Evolutionary conservation across 2,113 vertebrate species (phyloP).

Genomic region (Echinops telfairi): DNA sequence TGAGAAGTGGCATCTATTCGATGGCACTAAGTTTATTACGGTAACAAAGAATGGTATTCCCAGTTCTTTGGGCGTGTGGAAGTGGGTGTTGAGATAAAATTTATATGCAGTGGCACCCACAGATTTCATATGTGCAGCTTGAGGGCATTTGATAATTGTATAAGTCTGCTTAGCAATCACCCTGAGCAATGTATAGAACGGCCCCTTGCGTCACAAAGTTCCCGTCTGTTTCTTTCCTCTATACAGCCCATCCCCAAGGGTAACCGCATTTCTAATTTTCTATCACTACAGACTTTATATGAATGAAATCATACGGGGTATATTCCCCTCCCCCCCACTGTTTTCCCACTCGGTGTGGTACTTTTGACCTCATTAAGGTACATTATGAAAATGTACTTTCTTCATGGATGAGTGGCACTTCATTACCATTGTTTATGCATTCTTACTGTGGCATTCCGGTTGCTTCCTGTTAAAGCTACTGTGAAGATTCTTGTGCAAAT

Average conservation of each 20-base stretch:
- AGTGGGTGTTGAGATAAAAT: neutral
- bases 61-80: neutral
- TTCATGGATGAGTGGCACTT: neutral
- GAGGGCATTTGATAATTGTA: neutral
- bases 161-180: neutral
- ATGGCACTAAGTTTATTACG: neutral
- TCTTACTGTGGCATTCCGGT: neutral
- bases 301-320: neutral
- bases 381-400: neutral
- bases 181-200: neutral
- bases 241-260: accelerated
- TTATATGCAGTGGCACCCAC: neutral
- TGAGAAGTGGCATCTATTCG: too few relatives aligned
- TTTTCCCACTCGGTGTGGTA: neutral
- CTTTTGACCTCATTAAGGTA: neutral
- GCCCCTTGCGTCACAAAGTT: neutral
- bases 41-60: neutral
- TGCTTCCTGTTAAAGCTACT: constrained; percentile 1
- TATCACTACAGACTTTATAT: neutral
- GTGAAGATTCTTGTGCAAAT: constrained; percentile 33
- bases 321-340: neutral
- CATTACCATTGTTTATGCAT: neutral
- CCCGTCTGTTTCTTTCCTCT: neutral
- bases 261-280: neutral
- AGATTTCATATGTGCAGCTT: neutral